A percentile compares a stretch with the other conserved stretches of the same genome.
These are phyloP conservation scores for Polydrusus pterygomalis DNA, from an alignment of 2,888 invertebrate species.

Conservation along the genomic window DNA sequence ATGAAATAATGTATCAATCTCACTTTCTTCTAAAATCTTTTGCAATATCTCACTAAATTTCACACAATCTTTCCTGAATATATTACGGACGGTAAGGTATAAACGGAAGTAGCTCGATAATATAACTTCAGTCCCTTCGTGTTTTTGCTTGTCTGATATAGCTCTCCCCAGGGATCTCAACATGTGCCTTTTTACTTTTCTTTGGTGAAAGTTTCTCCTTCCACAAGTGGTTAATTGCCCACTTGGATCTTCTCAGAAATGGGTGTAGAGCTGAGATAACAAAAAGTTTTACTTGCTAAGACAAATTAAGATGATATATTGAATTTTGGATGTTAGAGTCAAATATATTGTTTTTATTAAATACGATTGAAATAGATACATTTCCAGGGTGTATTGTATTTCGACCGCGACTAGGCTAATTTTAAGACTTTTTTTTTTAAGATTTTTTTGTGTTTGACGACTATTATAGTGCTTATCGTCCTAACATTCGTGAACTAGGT, in stretches of 20 bases:
- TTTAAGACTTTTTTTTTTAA: too few relatives aligned
- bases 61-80: conserved; percentile 2
- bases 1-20: not conserved
- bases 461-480: too few relatives aligned
- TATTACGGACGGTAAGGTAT: conserved; percentile 12
- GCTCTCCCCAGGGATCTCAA: conserved; percentile 26
- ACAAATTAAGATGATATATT: not conserved
- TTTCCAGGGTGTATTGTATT: not conserved
- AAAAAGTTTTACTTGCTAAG: not conserved
- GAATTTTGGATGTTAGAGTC: not conserved
- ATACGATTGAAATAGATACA: not conserved
- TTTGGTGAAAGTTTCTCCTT: conserved; percentile 25
- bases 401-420: too few relatives aligned
- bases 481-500: too few relatives aligned
- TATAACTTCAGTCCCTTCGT: conserved; percentile 27
- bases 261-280: not conserved
- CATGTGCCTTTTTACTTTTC: conserved; percentile 33
- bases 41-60: not conserved
- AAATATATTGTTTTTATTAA: not conserved
- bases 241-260: conserved; percentile 5
- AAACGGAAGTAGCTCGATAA: not conserved
- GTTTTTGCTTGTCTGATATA: conserved; percentile 39
- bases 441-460: too few relatives aligned
- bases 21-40: not conserved
- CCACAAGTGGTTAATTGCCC: conserved; percentile 42